Evolutionary conservation across 2,888 invertebrate species (phyloP).

Genomic region (Blastobasis lacticolella): DNA sequence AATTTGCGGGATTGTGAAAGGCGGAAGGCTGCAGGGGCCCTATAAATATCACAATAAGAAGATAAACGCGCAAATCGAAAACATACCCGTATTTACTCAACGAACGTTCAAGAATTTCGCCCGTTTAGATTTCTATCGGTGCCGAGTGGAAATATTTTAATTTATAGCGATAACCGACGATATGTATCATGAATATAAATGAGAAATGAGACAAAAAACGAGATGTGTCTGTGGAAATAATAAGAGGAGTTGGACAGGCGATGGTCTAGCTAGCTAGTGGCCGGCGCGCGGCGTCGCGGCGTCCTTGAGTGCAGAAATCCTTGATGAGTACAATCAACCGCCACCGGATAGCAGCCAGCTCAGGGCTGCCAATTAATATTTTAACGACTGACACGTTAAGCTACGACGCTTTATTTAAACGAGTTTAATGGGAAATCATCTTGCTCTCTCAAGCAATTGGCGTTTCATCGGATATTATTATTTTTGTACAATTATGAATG

Average conservation of each 20-base stretch:
- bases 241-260: conserved; percentile 62
- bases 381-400: conserved; percentile 27
- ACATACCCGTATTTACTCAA: conserved; percentile 11
- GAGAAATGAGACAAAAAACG: conserved; percentile 62
- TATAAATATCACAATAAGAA: conserved; percentile 6
- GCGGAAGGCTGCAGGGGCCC: conserved; percentile 8
- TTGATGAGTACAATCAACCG: conserved; percentile 75
- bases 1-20: conserved; percentile 11
- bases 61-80: conserved; percentile 10
- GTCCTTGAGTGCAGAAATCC: conserved; percentile 73
- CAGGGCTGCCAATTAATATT: conserved; percentile 64
- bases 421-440: conserved; percentile 26
- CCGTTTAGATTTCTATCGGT: conserved; percentile 36
- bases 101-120: conserved; percentile 29
- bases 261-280: conserved; percentile 43
- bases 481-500: too few relatives aligned
- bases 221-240: conserved; percentile 69
- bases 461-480: neutral
- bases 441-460: conserved; percentile 4
- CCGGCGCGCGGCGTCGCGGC: conserved; percentile 26
- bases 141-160: conserved; percentile 51
- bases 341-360: conserved; percentile 62
- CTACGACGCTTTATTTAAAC: conserved; percentile 23
- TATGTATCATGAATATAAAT: conserved; percentile 72
- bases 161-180: conserved; percentile 65